Evolutionary conservation across 2,797 vertebrate species (phyloP).

Genomic region (Halcyon smyrnensis): DNA sequence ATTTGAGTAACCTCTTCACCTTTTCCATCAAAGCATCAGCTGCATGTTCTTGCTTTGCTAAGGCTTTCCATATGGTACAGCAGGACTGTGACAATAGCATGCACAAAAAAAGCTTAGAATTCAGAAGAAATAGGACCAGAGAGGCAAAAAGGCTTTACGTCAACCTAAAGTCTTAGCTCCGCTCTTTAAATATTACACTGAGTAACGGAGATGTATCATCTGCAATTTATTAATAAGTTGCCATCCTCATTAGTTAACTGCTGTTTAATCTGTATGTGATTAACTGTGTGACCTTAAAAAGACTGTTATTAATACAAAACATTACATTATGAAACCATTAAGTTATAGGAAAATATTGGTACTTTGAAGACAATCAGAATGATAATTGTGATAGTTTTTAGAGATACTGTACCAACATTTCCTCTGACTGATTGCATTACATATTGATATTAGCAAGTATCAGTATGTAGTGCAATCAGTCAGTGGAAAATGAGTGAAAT

Average conservation of each 20-base stretch:
- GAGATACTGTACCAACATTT: constrained; percentile 76
- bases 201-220: constrained; percentile 62
- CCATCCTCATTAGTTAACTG: constrained; percentile 74
- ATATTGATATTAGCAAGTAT: constrained; percentile 85
- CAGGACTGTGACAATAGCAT: constrained; percentile 73
- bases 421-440: constrained; percentile 85
- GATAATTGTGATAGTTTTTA: constrained; percentile 79
- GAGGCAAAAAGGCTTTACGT: constrained; percentile 59
- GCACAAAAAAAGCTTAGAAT: constrained; percentile 7
- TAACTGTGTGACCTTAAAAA: constrained; percentile 72
- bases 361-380: constrained; percentile 82
- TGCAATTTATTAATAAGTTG: constrained; percentile 73
- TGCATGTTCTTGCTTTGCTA: constrained; percentile 81
- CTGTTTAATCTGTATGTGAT: constrained; percentile 71
- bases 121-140: constrained; percentile 2
- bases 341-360: constrained; percentile 79
- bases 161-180: constrained; percentile 42
- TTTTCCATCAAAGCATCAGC: constrained; percentile 84
- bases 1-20: constrained; percentile 86
- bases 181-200: constrained; percentile 66
- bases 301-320: constrained; percentile 77
- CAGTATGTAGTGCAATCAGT: constrained; percentile 84
- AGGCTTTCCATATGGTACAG: constrained; percentile 84
- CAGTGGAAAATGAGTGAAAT: constrained; percentile 84
- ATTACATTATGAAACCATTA: constrained; percentile 78